Percentiles rank a stretch among this genome's conserved stretches.
phyloP scores from a whole-genome alignment of 2,888 invertebrate genomes.

The Kryphioiulus occultus region DNA sequence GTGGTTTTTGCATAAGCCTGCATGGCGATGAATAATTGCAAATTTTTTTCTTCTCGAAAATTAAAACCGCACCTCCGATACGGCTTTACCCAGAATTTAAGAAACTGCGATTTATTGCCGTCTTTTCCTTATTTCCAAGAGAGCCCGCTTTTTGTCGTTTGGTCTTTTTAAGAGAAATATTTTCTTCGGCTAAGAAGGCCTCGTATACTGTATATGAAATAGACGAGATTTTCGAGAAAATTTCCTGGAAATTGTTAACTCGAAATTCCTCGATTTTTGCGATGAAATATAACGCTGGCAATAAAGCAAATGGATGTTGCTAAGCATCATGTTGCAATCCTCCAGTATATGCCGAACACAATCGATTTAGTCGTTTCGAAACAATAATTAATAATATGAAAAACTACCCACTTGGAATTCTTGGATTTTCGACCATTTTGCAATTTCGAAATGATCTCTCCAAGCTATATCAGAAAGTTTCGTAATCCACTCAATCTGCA shows the following conservation, averaged over 20 bases:
- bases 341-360: too few relatives aligned
- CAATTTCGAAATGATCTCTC: too few relatives aligned
- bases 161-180: not conserved
- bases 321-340: not conserved
- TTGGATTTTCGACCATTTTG: too few relatives aligned
- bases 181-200: not conserved
- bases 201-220: not conserved
- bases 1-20: not conserved
- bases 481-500: too few relatives aligned
- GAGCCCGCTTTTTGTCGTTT: constrained; percentile 17
- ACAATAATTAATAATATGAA: too few relatives aligned
- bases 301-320: not conserved
- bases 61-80: constrained; percentile 20
- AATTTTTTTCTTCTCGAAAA: not conserved
- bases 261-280: not conserved
- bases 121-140: constrained; percentile 35
- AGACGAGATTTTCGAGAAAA: constrained; percentile 8
- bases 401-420: too few relatives aligned
- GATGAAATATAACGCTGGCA: not conserved
- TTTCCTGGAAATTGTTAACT: constrained; percentile 35
- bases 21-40: not conserved
- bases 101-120: constrained; percentile 24
- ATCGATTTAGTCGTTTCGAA: too few relatives aligned
- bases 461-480: too few relatives aligned
- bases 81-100: constrained; percentile 27